Evolutionary conservation across 2,888 invertebrate genomes (phyloP).

Genomic region (Lasioglossum vierecki): DNA sequence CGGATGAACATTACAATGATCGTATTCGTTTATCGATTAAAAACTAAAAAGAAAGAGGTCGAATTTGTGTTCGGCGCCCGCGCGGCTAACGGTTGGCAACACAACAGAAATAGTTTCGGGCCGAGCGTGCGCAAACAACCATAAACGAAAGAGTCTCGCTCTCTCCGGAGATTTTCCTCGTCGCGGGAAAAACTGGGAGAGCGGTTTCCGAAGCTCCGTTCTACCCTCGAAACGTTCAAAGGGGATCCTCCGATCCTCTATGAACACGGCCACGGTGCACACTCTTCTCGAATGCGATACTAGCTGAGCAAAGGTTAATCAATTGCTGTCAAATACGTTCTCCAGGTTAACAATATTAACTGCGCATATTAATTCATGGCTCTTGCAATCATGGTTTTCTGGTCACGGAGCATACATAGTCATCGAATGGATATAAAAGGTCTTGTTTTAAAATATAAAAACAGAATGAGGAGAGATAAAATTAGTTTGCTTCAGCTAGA

Average conservation of each 20-base stretch:
- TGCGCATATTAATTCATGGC: not conserved
- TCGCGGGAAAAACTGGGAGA: conserved; percentile 69
- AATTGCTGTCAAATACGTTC: not conserved
- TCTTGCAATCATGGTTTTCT: not conserved
- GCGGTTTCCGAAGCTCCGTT: conserved; percentile 15
- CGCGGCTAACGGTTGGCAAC: conserved; percentile 59
- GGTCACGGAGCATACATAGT: not conserved
- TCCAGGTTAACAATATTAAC: not conserved
- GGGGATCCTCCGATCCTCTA: not conserved
- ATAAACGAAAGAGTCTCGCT: conserved; percentile 53
- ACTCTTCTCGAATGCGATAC: not conserved
- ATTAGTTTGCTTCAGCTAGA: not conserved
- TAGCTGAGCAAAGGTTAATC: not conserved
- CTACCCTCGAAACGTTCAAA: not conserved
- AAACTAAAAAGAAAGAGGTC: conserved; percentile 59
- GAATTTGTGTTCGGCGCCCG: conserved; percentile 51
- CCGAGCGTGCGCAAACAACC: conserved; percentile 65
- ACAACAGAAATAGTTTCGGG: conserved; percentile 49
- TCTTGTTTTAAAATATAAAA: not conserved
- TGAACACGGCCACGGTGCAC: conserved; percentile 19
- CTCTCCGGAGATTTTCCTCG: conserved; percentile 75
- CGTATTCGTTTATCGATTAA: conserved; percentile 49
- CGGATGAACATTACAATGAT: conserved; percentile 63
- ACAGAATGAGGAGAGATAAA: not conserved
- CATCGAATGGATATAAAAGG: not conserved